Percentiles rank a stretch among this genome's conserved stretches.
Conservation (phyloP, 2,113 vertebrate genomes). For the Eidolon helvum region DNA sequence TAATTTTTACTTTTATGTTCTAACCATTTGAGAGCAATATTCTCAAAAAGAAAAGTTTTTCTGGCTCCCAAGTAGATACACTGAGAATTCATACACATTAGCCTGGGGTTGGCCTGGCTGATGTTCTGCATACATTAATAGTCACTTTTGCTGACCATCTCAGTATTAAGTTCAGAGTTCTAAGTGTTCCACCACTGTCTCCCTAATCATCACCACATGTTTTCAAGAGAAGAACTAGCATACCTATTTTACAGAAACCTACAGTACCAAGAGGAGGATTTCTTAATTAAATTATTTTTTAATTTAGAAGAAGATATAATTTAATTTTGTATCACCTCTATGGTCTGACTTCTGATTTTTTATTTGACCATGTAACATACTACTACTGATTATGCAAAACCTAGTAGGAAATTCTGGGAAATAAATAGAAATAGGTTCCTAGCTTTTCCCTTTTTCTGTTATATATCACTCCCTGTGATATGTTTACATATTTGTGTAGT, state of each 20-base stretch:
- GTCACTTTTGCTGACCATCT: no score
- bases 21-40: not conserved
- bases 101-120: not conserved
- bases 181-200: not conserved
- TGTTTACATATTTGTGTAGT: not conserved
- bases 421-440: not conserved
- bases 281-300: not conserved
- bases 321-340: not conserved
- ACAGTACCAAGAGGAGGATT: not conserved
- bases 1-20: constrained; percentile 12
- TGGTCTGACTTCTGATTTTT: not conserved
- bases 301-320: not conserved
- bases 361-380: not conserved
- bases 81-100: not conserved
- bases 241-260: not conserved
- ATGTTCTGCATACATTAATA: not conserved
- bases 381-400: not conserved
- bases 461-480: not conserved
- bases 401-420: not conserved
- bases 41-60: not conserved
- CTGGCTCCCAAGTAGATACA: not conserved
- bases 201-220: not conserved
- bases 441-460: not conserved
- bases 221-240: not conserved
- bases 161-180: no score